phyloP scores from a whole-genome alignment of 2,113 vertebrate species.

The Argyrosomus japonicus region DNA sequence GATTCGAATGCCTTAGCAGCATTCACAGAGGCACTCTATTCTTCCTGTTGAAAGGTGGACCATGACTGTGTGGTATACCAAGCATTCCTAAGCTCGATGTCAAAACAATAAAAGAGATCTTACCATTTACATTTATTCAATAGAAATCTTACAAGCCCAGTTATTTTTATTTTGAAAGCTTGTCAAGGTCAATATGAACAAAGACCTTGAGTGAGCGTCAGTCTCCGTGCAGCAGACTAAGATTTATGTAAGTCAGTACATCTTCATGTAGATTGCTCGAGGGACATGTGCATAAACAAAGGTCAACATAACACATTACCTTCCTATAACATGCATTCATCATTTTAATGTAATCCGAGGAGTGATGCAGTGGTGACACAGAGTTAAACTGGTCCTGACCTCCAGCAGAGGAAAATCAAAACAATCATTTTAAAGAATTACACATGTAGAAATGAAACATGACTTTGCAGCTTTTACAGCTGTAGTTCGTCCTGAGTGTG shows the following conservation, averaged over 20 bases:
- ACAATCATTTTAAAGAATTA: not conserved
- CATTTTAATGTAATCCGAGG: not conserved
- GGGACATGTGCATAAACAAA: not conserved
- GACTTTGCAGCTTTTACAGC: not conserved
- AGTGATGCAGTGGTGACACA: not conserved
- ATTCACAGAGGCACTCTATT: not conserved
- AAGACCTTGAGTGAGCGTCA: not conserved
- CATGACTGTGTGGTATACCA: not conserved
- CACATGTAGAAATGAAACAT: not conserved
- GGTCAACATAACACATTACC: slow-evolving; percentile 34
- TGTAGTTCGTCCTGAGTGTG: not conserved
- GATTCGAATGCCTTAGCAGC: too few species aligned
- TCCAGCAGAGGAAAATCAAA: not conserved
- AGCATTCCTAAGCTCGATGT: not conserved
- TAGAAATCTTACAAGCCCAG: not conserved
- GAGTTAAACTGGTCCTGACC: slow-evolving; percentile 21
- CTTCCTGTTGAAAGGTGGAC: not conserved
- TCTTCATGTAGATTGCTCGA: slow-evolving; percentile 1
- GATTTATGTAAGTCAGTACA: not conserved
- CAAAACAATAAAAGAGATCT: not conserved
- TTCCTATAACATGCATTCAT: slow-evolving; percentile 1
- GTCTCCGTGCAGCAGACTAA: not conserved
- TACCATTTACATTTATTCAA: not conserved
- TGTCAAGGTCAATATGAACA: not conserved
- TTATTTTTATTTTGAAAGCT: not conserved